Evolutionary conservation across 2,888 invertebrate genomes (phyloP).

Genomic region (Metalampra italica): DNA sequence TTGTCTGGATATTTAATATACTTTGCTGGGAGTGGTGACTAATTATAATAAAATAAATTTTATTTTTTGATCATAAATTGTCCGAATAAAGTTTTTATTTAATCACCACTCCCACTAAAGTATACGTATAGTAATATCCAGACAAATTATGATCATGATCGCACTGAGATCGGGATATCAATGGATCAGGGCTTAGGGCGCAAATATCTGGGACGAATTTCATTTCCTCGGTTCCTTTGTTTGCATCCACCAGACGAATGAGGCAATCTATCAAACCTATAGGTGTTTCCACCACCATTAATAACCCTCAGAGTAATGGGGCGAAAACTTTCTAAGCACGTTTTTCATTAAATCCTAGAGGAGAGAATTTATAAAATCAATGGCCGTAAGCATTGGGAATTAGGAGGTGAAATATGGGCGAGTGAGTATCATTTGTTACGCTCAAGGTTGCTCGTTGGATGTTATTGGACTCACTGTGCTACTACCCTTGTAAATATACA

Average conservation of each 20-base stretch:
- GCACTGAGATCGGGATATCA: not conserved
- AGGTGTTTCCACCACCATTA: constrained; percentile 6
- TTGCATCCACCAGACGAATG: constrained; percentile 19
- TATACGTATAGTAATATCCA: too few relatives aligned
- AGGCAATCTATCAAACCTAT: constrained; percentile 19
- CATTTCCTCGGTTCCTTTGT: constrained; percentile 19
- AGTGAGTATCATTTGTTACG: constrained; percentile 3
- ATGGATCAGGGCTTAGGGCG: not conserved
- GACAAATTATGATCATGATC: not conserved
- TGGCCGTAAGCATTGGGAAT: constrained; percentile 10
- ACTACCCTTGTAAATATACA: too few relatives aligned
- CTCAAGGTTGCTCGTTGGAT: not conserved
- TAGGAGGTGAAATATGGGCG: constrained; percentile 17
- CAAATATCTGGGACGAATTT: constrained; percentile 9
- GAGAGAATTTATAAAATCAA: constrained; percentile 21
- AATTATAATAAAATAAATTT: too few relatives aligned
- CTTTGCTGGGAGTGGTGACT: too few relatives aligned
- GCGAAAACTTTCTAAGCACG: constrained; percentile 25
- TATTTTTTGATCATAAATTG: too few relatives aligned
- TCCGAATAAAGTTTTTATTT: too few relatives aligned
- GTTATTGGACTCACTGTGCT: not conserved
- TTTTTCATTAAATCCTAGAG: constrained; percentile 24
- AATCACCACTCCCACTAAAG: too few relatives aligned
- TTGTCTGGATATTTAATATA: too few relatives aligned
- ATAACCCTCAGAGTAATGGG: constrained; percentile 3